Conservation (phyloP, 2,113 vertebrate genomes). For the Sander lucioperca region DNA sequence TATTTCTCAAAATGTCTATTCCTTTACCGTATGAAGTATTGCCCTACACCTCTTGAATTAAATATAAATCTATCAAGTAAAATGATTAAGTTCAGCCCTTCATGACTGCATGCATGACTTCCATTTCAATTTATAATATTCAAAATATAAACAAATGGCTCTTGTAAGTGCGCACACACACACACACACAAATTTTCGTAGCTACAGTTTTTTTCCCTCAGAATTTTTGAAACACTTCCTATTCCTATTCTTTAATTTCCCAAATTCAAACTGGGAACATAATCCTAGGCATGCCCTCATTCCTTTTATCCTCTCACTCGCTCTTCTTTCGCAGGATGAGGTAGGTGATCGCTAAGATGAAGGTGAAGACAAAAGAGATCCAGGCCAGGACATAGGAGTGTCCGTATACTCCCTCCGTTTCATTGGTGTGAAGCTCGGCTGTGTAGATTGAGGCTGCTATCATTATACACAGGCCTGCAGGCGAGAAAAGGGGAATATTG, state of each 20-base stretch:
- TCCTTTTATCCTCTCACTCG: slow-evolving; percentile 65
- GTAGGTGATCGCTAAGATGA: slow-evolving; percentile 93
- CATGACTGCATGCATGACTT: slow-evolving; percentile 17
- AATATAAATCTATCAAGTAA: background rate
- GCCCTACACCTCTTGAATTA: background rate
- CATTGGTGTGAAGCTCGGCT: slow-evolving; percentile 83
- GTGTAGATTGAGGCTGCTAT: slow-evolving; percentile 94
- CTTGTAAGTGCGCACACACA: slow-evolving; percentile 23
- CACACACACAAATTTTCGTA: background rate
- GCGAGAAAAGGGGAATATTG: slow-evolving; percentile 5
- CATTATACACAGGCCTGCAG: slow-evolving; percentile 93
- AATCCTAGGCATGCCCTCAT: slow-evolving; percentile 26
- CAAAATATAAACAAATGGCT: slow-evolving; percentile 60
- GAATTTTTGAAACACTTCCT: slow-evolving; percentile 6
- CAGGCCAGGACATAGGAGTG: slow-evolving; percentile 95
- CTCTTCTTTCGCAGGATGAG: slow-evolving; percentile 93
- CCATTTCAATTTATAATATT: slow-evolving; percentile 14
- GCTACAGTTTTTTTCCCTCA: slow-evolving; percentile 16
- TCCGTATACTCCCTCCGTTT: slow-evolving; percentile 85
- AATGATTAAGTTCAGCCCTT: slow-evolving; percentile 31
- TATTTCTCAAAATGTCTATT: slow-evolving; percentile 1
- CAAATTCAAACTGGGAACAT: slow-evolving; percentile 19
- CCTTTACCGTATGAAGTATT: background rate
- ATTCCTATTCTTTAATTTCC: slow-evolving; percentile 11
- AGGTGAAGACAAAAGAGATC: slow-evolving; percentile 92